phyloP scores from a whole-genome alignment of 2,888 invertebrate species.

The Coenonympha glycerion region DNA sequence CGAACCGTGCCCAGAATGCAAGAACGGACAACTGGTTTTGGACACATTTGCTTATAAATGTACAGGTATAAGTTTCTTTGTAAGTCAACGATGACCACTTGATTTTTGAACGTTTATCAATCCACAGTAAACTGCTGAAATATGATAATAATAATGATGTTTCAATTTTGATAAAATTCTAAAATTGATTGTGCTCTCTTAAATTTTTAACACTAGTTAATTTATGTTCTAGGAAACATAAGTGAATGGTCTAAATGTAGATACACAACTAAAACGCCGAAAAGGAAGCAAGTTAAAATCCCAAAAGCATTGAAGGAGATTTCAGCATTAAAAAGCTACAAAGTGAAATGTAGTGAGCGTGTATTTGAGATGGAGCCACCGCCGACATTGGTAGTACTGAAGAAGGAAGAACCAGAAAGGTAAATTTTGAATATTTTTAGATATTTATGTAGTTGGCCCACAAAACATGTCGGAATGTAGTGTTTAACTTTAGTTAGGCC shows the following conservation, averaged over 20 bases:
- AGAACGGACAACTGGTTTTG: slow-evolving; percentile 80
- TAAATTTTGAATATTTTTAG: slow-evolving; percentile 27
- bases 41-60: slow-evolving; percentile 89
- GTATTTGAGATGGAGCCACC: slow-evolving; percentile 66
- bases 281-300: slow-evolving; percentile 81
- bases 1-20: slow-evolving; percentile 85
- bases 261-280: slow-evolving; percentile 81
- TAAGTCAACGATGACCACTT: too few relatives aligned
- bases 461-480: too few relatives aligned
- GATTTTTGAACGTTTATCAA: too few relatives aligned
- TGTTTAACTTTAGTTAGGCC: too few relatives aligned
- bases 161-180: background rate
- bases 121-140: too few relatives aligned
- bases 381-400: slow-evolving; percentile 50
- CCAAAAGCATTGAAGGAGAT: slow-evolving; percentile 77
- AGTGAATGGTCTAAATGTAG: slow-evolving; percentile 95
- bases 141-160: background rate
- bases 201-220: background rate
- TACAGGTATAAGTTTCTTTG: too few relatives aligned
- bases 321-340: slow-evolving; percentile 77
- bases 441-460: too few relatives aligned
- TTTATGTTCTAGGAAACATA: slow-evolving; percentile 65
- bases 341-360: slow-evolving; percentile 75
- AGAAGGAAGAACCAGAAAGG: slow-evolving; percentile 68
- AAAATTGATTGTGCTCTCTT: background rate